These are phyloP conservation scores for Trichopria drosophilae DNA, from an alignment of 2,888 invertebrate genomes.

Conservation along the genomic window DNA sequence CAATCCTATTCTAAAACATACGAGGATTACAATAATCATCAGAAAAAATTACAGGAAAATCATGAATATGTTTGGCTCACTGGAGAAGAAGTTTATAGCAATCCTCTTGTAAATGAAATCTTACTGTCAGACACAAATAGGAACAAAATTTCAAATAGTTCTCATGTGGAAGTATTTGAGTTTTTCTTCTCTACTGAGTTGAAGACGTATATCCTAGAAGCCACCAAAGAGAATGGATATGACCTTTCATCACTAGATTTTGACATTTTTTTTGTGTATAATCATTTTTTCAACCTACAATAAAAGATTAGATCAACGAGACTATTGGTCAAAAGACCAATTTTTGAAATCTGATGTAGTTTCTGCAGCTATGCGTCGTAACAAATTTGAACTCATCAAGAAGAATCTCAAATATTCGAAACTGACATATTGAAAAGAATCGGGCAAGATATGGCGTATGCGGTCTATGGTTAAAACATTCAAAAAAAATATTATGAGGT, in stretches of 20 bases:
- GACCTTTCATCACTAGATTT: neutral
- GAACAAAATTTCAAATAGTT: constrained; percentile 7
- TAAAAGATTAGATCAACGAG: constrained; percentile 7
- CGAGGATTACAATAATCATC: constrained; percentile 4
- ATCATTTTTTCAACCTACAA: constrained; percentile 8
- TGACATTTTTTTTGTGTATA: too few relatives aligned
- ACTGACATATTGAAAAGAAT: neutral
- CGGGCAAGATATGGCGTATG: neutral
- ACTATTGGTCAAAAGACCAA: constrained; percentile 9
- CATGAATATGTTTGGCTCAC: constrained; percentile 3
- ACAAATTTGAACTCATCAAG: constrained; percentile 6
- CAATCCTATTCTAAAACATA: constrained; percentile 4
- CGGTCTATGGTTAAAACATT: constrained; percentile 2
- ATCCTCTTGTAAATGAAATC: constrained; percentile 6
- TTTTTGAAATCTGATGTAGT: constrained; percentile 5
- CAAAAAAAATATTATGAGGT: constrained; percentile 5
- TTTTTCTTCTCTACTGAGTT: constrained; percentile 8
- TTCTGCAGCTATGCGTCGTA: constrained; percentile 1
- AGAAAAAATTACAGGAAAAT: constrained; percentile 12
- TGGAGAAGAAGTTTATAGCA: constrained; percentile 3
- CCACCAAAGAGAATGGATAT: neutral
- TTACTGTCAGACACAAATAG: constrained; percentile 1
- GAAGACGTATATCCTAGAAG: constrained; percentile 2
- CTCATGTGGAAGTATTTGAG: constrained; percentile 9
- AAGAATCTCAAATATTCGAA: constrained; percentile 1